phyloP scores from a whole-genome alignment of 1,140 invertebrate species.

The Hylaeus anthracinus region DNA sequence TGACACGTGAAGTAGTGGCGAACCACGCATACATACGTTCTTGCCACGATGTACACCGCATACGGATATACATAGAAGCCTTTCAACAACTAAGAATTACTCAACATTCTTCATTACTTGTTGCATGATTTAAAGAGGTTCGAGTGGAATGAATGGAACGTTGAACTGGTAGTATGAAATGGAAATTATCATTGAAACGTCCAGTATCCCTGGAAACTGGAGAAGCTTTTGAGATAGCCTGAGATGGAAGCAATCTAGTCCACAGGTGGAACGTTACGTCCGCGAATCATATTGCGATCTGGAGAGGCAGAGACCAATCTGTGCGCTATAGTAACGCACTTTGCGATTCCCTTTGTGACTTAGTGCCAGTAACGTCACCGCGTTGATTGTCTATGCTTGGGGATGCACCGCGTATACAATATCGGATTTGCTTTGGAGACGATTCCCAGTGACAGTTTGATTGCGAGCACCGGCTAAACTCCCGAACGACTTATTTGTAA shows the following conservation, averaged over 20 bases:
- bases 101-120: too few relatives aligned
- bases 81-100: too few relatives aligned
- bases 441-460: conserved; percentile 54
- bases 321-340: conserved; percentile 54
- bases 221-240: conserved; percentile 2
- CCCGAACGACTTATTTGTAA: conserved; percentile 40
- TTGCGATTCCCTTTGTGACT: conserved; percentile 68
- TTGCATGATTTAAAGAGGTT: too few relatives aligned
- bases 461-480: conserved; percentile 44
- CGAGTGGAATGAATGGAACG: too few relatives aligned
- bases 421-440: conserved; percentile 53
- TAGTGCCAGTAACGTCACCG: conserved; percentile 37
- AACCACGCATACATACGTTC: too few relatives aligned
- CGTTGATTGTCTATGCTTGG: conserved; percentile 53
- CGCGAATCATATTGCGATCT: conserved; percentile 35
- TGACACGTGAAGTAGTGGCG: too few relatives aligned
- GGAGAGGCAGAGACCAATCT: conserved; percentile 29
- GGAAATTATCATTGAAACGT: conserved; percentile 11
- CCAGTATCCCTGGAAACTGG: background rate
- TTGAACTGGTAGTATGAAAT: background rate
- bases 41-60: too few relatives aligned
- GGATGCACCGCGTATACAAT: conserved; percentile 31
- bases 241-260: background rate
- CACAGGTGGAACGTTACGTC: background rate
- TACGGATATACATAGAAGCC: too few relatives aligned